phyloP scores from a whole-genome alignment of 1,140 invertebrate genomes.

The Nixonia krombeini region DNA sequence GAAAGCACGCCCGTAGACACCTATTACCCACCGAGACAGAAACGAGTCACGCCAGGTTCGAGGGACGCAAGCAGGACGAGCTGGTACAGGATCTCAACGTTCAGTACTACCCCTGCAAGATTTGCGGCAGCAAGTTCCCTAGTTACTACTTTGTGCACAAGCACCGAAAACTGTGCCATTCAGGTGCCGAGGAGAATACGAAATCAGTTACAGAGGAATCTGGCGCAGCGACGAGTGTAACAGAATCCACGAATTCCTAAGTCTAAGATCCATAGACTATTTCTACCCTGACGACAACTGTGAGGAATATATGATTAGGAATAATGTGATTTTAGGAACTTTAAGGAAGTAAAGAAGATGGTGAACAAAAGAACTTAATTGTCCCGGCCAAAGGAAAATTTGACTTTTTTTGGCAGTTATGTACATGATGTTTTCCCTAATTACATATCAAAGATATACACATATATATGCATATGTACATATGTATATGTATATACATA shows the following conservation, averaged over 20 bases:
- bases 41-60: slow-evolving; percentile 16
- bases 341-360: neutral
- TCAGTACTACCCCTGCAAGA: slow-evolving; percentile 93
- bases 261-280: neutral
- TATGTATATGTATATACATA: too few species aligned
- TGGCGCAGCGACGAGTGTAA: slow-evolving; percentile 27
- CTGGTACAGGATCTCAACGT: slow-evolving; percentile 83
- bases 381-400: too few species aligned
- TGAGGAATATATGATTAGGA: too few species aligned
- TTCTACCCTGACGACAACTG: neutral
- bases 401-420: too few species aligned
- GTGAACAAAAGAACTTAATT: too few species aligned
- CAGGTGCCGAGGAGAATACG: slow-evolving; percentile 61
- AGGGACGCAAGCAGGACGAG: slow-evolving; percentile 70
- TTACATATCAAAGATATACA: too few species aligned
- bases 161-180: slow-evolving; percentile 88
- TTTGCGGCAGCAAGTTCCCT: slow-evolving; percentile 91
- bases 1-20: slow-evolving; percentile 83
- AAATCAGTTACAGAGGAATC: slow-evolving; percentile 69
- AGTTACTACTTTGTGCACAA: slow-evolving; percentile 95
- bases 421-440: too few species aligned
- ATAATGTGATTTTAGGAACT: neutral
- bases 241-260: slow-evolving; percentile 24
- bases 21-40: slow-evolving; percentile 69
- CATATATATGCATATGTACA: too few species aligned